Conservation (phyloP, 2,888 invertebrate species). For the Leucoma salicis region DNA sequence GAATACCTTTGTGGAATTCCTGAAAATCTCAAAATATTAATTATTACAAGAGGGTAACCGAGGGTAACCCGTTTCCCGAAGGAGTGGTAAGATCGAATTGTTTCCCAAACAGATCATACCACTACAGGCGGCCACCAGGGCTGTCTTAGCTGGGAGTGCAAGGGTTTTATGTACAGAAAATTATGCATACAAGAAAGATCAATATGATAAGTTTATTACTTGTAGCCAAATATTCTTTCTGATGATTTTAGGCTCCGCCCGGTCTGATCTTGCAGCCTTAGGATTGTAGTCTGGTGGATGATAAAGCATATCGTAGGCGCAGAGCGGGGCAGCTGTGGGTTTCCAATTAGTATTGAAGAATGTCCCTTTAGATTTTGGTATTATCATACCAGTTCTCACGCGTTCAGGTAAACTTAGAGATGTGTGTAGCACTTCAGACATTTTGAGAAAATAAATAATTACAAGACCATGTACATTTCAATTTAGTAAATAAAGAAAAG, state of each 20-base stretch:
- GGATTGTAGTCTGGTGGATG: constrained; percentile 75
- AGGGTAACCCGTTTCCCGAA: too few relatives aligned
- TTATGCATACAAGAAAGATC: too few relatives aligned
- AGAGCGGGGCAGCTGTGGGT: constrained; percentile 45
- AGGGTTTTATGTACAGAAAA: too few relatives aligned
- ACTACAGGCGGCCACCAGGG: too few relatives aligned
- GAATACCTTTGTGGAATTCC: constrained; percentile 66
- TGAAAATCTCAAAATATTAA: constrained; percentile 25
- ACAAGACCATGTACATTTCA: too few relatives aligned
- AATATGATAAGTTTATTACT: constrained; percentile 42
- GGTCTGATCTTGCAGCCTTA: constrained; percentile 65
- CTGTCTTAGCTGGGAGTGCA: too few relatives aligned
- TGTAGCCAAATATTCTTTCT: constrained; percentile 70
- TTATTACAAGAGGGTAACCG: too few relatives aligned
- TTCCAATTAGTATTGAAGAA: constrained; percentile 67
- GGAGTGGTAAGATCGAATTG: not conserved
- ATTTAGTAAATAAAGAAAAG: too few relatives aligned
- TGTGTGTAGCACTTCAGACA: constrained; percentile 6
- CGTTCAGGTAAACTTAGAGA: constrained; percentile 38
- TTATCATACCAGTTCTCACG: constrained; percentile 57
- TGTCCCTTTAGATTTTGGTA: constrained; percentile 61
- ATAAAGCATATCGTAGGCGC: constrained; percentile 72
- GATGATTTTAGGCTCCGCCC: constrained; percentile 67
- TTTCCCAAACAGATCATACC: too few relatives aligned
- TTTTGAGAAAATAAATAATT: not conserved